Base-by-base conservation (phyloP, 2,113 vertebrate genomes). In the Phrynocephalus versicolor region DNA sequence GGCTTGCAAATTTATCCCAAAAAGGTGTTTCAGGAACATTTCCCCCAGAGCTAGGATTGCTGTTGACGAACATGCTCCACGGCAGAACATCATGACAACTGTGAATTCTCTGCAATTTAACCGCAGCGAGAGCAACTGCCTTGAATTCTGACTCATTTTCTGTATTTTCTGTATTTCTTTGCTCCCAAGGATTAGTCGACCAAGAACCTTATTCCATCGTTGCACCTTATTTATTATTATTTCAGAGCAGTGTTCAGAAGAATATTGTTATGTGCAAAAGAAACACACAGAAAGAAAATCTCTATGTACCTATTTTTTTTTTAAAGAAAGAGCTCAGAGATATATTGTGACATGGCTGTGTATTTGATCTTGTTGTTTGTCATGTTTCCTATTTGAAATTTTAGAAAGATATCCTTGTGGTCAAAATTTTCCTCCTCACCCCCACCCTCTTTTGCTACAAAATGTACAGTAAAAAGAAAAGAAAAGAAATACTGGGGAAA, bases 381-480 rank as follows among this genome's bases (percentile, higher is more conserved):
- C 90, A 88, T 58, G 90, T 95, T 96, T 95, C 95, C 91, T 94
- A 95, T 86, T 89, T 89, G 92, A 90, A 93, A 89, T 94, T 96
- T 93, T 93, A 95, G 92, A 94, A 92, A 94, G 89, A 86, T 88
- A 91, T 92, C 87, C 87, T 85, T 95, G 93, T 95, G 89, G 89
- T 93, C 89, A 94, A 90, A 94, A 89, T 90, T 91, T 92, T 94
- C 94, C 86, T 74, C 37, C 64, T 30, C 27, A 30, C 35, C 84
- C 75, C 3, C 83, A 3, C 67, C 45, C 51, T 72, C 39, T 92
- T 93, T 95, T 95, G 57, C 88, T 94, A 95, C 85, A 92, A 95
- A 95, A 90, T 94, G 94, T 96, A 94, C 92, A 94, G 96, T 95
- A 94, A 96, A 96, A 87, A 91, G 84, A 93, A 74, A 94, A 95